Evolutionary conservation across 1,140 invertebrate species (phyloP), one percentile per base, ranked within the genome.

Genomic region (Panulirus ornatus): DNA sequence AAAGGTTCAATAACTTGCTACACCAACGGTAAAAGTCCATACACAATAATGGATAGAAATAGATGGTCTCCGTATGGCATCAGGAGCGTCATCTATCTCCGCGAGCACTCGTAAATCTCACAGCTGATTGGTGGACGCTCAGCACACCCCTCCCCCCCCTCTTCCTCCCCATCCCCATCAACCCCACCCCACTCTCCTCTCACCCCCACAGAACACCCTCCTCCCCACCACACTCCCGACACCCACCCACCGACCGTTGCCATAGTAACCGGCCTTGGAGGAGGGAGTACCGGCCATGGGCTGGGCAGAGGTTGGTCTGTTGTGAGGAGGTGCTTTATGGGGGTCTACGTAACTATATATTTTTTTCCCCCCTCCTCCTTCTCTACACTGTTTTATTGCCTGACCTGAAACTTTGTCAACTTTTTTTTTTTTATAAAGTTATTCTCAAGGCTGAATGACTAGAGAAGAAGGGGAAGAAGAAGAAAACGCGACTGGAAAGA

Each of bases 71-170:
- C 79, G 78, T 89, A 89, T 89, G 88, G 88, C 88, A 89, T 89
- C 88, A 89, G 79, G 78, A 89, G 88, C 78, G 81, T 89, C 88
- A 89, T 89, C 88, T 81, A 89, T 89, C 88, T 89, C 88, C 79
- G 79, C 88, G 79, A 81, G 79, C 88, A 89, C 79, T 89, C 88
- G 88, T 89, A 89, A 89, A 89, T 89, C 88, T 89, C 88, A 89
- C 88, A 89, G 88, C 88, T 89, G 88, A 89, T 89, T 89, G 88
- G 88, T 89, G 88, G 88, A 89, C 88, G 88, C 88, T 89, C 88
- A 89, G 88, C 88, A 83, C 88, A 79, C 88, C 75, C 87, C 87
- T 76, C 19, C 75, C 75, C 58, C 58, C 58, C 44, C 78, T n/a
- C n/a, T n/a, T n/a, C n/a, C n/a, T n/a, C 66, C 42, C 22, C 9